Percentiles rank a stretch among this genome's conserved stretches.
These are phyloP conservation scores for Microvelia longipes DNA, from an alignment of 1,140 invertebrate species.

Conservation along the genomic window DNA sequence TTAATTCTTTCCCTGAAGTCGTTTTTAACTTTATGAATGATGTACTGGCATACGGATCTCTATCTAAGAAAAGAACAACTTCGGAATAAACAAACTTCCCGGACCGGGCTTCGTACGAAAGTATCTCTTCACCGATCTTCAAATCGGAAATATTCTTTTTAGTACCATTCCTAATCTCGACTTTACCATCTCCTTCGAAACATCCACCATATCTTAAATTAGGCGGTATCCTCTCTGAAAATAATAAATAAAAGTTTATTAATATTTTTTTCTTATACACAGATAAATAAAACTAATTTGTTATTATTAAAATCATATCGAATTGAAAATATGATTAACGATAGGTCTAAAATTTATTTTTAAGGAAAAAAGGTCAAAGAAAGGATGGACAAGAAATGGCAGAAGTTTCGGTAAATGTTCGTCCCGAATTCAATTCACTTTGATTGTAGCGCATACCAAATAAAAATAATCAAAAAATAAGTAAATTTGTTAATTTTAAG, in stretches of 20 bases:
- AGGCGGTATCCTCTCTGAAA: slow-evolving; percentile 26
- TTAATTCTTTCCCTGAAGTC: slow-evolving; percentile 48
- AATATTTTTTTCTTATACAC: too few species aligned
- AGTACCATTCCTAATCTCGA: slow-evolving; percentile 38
- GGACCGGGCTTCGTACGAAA: slow-evolving; percentile 45
- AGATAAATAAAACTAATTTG: too few species aligned
- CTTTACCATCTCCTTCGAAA: slow-evolving; percentile 48
- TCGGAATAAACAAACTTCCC: slow-evolving; percentile 62
- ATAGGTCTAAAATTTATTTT: too few species aligned
- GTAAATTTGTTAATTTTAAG: too few species aligned
- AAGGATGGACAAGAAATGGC: too few species aligned
- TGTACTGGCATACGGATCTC: slow-evolving; percentile 44
- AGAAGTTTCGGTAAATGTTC: too few species aligned
- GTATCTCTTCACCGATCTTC: slow-evolving; percentile 59
- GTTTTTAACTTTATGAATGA: slow-evolving; percentile 58
- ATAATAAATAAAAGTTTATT: slow-evolving; percentile 28
- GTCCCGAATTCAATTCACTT: too few species aligned
- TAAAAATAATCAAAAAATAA: too few species aligned
- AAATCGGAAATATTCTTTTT: slow-evolving; percentile 43
- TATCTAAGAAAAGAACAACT: slow-evolving; percentile 79
- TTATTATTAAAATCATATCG: too few species aligned
- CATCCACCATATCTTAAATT: slow-evolving; percentile 64
- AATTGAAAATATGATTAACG: too few species aligned
- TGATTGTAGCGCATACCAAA: too few species aligned
- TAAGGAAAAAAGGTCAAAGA: too few species aligned